Evolutionary conservation across 2,113 vertebrate species (phyloP).

Genomic region (Sclerurus mexicanus): DNA sequence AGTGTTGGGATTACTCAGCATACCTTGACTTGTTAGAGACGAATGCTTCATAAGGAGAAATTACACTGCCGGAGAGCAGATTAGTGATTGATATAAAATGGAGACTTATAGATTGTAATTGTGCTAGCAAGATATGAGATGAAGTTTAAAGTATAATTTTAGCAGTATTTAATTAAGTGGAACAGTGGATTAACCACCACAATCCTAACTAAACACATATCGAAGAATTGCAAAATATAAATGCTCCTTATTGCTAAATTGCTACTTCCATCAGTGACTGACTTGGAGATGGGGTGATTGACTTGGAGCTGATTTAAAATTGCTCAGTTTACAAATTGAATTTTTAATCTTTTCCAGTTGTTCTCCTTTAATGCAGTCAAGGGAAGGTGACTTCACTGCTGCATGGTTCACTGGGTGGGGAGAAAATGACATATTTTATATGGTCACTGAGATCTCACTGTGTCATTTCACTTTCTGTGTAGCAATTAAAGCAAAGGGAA

Average conservation of each 20-base stretch:
- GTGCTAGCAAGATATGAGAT: background rate
- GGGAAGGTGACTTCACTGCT: background rate
- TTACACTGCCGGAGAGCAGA: background rate
- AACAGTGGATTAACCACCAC: background rate
- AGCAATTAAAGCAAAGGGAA: slow-evolving; percentile 37
- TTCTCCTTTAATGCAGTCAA: background rate
- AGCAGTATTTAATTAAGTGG: slow-evolving; percentile 5
- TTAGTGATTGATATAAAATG: background rate
- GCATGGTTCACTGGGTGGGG: background rate
- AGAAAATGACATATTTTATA: slow-evolving; percentile 18
- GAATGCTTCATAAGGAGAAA: background rate
- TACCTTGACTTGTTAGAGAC: background rate
- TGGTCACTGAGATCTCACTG: background rate
- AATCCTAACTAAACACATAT: background rate
- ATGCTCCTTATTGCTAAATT: background rate
- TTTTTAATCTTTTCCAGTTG: background rate
- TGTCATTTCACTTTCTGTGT: background rate
- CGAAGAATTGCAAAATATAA: background rate
- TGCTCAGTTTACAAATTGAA: background rate
- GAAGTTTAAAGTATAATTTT: background rate
- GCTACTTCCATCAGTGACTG: background rate
- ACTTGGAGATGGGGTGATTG: background rate
- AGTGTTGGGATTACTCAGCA: background rate
- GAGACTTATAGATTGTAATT: background rate
- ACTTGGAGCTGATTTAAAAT: background rate